Evolutionary conservation across 2,888 invertebrate species (phyloP), one percentile per base, ranked within the genome.

Genomic region (Platycnemis pennipes): DNA sequence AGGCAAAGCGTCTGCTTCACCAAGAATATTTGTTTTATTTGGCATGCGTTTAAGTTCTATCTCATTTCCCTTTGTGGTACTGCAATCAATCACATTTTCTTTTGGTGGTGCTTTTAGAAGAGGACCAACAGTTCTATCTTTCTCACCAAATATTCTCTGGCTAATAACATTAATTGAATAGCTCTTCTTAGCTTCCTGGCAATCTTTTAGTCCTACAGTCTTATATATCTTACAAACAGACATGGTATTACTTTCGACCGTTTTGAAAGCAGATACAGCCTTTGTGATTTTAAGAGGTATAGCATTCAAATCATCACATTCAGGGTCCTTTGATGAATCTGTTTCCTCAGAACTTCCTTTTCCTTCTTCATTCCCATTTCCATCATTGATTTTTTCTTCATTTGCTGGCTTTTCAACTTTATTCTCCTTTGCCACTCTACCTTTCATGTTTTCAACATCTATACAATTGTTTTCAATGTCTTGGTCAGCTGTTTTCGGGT

Each of bases 231-330:
- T 37, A 77, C 77, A 77, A 37, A 22, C 13, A 37, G 22, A 77
- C 0, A 37, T 37, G 16, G 37, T 37, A 77, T 37, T 77, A 77
- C 11, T 77, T 37, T 77, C 77, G 8, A 77, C 77, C 4, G 77
- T 77, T 5, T 77, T 37, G 16, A 77, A 77, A 37, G 77, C 77
- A 77, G 77, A 77, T 8, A 77, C 37, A 16, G 37, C 37, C 37
- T 77, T 77, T n/a, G 77, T 77, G 77, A 77, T 77, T 77, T 77
- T 77, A 1, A 77, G 77, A 37, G 77, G 77, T 77, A 77, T 77
- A 77, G 77, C 16, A 77, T 77, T 77, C 37, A 77, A 31, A 11
- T 77, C 77, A 37, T 77, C 77, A 77, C 31, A 13, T 4, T 16
- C 13, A 37, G 31, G 11, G 77, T 37, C 37, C 4, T 37, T 31